Evolutionary conservation across 2,113 vertebrate genomes (phyloP).

Genomic region (Pelusios castaneus): DNA sequence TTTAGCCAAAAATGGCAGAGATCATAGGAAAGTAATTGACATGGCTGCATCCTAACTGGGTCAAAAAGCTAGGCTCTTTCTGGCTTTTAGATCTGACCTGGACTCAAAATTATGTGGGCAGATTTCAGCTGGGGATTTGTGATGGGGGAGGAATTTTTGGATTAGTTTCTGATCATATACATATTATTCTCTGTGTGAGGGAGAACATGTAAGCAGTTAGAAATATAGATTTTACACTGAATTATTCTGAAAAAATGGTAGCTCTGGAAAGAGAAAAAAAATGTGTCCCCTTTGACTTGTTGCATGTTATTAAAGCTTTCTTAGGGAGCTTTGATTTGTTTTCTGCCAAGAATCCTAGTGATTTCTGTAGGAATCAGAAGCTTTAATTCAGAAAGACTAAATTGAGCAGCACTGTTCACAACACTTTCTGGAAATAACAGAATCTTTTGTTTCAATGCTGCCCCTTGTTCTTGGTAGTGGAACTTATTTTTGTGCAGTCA

Average conservation of each 20-base stretch:
- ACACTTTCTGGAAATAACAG: conserved; percentile 1
- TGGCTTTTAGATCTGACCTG: neutral
- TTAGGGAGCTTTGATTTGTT: neutral
- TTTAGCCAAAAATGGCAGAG: conserved; percentile 5
- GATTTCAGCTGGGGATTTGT: neutral
- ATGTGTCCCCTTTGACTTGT: neutral
- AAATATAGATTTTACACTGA: neutral
- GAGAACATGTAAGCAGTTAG: accelerated
- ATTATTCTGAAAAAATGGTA: neutral
- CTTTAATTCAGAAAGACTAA: neutral
- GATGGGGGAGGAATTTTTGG: neutral
- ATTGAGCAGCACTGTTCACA: neutral
- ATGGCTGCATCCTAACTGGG: neutral
- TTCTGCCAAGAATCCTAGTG: neutral
- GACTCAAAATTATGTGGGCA: neutral
- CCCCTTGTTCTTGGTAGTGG: neutral
- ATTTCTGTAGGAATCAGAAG: neutral
- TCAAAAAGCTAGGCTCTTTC: neutral
- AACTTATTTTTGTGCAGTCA: neutral
- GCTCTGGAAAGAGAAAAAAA: neutral
- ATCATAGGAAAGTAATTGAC: neutral
- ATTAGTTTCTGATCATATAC: neutral
- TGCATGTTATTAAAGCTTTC: neutral
- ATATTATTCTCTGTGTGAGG: accelerated
- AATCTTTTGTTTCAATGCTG: neutral